Evolutionary conservation across 2,888 invertebrate genomes (phyloP), one percentile per base, ranked within the genome.

Genomic region (Cyclophora albipunctata): DNA sequence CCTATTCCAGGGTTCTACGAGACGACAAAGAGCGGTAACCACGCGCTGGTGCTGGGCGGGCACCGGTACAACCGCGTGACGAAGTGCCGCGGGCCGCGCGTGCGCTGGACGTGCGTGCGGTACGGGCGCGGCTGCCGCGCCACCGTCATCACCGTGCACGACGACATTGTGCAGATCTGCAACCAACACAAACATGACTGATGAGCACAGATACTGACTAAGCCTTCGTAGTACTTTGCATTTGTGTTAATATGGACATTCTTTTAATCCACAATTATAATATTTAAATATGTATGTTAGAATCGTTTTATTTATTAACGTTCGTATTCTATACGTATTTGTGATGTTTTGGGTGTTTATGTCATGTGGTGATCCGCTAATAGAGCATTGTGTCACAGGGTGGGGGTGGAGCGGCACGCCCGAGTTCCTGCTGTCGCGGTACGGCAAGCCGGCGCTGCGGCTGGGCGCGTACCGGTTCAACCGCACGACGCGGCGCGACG

Each of bases 71-170:
- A 73, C 45, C 62, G 62, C 33, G 65, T 64, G 7, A 65, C 47
- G 20, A 55, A 54, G 7, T 63, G 59, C 52, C 69, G 66, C 35
- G 72, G 75, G 0, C 67, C 72, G 3, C 69, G 66, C 42, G 58
- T 61, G 4, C 57, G 75, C 1, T 78, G 77, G 76, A 64, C 60
- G 0, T 78, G 77, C 45, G 57, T 68, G 40, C 73, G 69, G 51
- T 61, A 62, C 5, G 59, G 62, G 5, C 44, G 50, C 2, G 73
- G 71, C 3, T 75, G 76, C 42, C 58, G 68, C 3, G 71, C 72
- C 1, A 53, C 64, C 3, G 48, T 77, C 40, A 51, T 55, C 34
- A 75, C 69, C 0, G 5, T 65, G 3, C 57, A 64, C 3, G 49
- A 59, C 47, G 46, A 43, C 45, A 63, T 67, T 7, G 48, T 64